Base-by-base conservation (phyloP, 2,888 invertebrate species). In the Cepaea hortensis region DNA sequence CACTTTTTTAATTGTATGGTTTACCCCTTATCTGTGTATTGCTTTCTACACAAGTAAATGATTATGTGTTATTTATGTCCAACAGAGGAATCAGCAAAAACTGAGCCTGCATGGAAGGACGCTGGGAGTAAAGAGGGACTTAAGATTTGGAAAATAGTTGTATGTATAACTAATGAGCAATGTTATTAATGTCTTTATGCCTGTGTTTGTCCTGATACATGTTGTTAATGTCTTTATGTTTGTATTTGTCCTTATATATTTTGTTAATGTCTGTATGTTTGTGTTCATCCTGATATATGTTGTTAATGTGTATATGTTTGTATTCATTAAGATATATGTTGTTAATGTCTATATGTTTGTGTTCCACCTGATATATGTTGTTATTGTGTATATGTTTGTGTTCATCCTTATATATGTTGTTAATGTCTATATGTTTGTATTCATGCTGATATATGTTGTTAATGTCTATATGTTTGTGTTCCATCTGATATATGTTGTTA, bases 91-190 rank as follows among this genome's bases (percentile, higher is more conserved):
- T 68, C 86, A 79, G 88, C 87, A 15, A 46, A 80, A 62, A 79
- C 23, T 13, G 88, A 88, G 50, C 87, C 87, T 46, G 88, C 88
- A 3, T 88, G 88, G 84, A 85, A 65, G 48, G 65, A 68, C 2
- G 87, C 87, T 20, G 88, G 87, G 55, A 87, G 86, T 68, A 84
- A 88, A 5, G 77, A 65, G 9, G 86, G 87, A 18, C 75, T 86
- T 0, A 87, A 88, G 81, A 77, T 87, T n/a, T 88, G 85, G 88
- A 68, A 87, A 48, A 87, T 88, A 62, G 83, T 85, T 46, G 87
- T 87, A 81, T 76, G 85, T 70, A 15, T 1, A 23, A 65, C 35
- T 15, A 9, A 15, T 6, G n/a, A 20, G 7, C 6, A 11, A 13
- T 73, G 13, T 5, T 23, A 6, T 72, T 9, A 20, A 20, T 68